Conservation (phyloP, 1,140 invertebrate genomes). For the Heliconius melpomene region DNA sequence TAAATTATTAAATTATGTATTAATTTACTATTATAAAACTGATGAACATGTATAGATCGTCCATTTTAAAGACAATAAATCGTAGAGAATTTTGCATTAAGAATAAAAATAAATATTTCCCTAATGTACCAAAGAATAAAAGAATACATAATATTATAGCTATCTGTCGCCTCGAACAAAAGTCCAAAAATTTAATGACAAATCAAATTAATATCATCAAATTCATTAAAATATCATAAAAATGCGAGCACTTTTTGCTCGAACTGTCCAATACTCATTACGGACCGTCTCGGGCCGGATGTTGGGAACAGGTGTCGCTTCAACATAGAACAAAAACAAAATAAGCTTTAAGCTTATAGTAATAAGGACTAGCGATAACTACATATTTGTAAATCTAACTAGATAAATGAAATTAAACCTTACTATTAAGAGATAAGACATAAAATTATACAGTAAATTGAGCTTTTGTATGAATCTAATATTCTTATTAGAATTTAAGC, state of each 20-base stretch:
- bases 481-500: slow-evolving; percentile 13
- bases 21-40: too few species aligned
- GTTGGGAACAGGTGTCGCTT: slow-evolving; percentile 63
- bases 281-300: slow-evolving; percentile 56
- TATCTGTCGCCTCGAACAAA: neutral
- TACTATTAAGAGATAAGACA: neutral
- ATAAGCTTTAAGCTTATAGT: slow-evolving; percentile 26
- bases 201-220: slow-evolving; percentile 9
- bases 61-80: too few species aligned
- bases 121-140: too few species aligned
- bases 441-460: neutral
- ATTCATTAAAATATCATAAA: neutral
- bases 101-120: too few species aligned
- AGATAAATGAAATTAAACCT: neutral
- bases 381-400: neutral
- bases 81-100: too few species aligned
- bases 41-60: too few species aligned
- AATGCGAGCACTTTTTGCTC: slow-evolving; percentile 27
- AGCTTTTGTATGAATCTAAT: neutral
- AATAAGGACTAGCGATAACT: slow-evolving; percentile 28
- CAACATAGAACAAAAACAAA: slow-evolving; percentile 34
- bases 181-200: neutral
- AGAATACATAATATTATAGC: too few species aligned
- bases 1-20: too few species aligned
- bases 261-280: slow-evolving; percentile 51